Evolutionary conservation across 1,140 invertebrate genomes (phyloP).

Genomic region (Ectropis grisescens): DNA sequence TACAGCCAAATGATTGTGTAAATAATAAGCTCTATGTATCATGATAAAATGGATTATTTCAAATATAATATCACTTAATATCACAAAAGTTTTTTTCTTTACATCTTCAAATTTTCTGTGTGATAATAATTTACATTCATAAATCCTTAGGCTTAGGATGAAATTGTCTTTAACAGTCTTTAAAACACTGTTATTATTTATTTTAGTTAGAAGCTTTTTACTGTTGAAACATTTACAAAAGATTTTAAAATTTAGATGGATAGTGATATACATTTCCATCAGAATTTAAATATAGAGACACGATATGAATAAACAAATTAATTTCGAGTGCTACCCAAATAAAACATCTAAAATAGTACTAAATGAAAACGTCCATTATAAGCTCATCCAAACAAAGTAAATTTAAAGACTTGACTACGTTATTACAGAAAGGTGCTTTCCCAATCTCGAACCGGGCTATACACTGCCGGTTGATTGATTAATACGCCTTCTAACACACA

Average conservation of each 20-base stretch:
- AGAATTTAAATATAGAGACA: no score
- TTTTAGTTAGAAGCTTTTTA: no score
- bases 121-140: no score
- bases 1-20: slow-evolving; percentile 66
- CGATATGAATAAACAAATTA: no score
- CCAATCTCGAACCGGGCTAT: slow-evolving; percentile 35
- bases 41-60: slow-evolving; percentile 59
- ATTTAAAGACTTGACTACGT: slow-evolving; percentile 25
- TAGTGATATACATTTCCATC: no score
- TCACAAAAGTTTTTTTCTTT: slow-evolving; percentile 34
- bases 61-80: slow-evolving; percentile 64
- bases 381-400: slow-evolving; percentile 18
- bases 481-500: slow-evolving; percentile 45
- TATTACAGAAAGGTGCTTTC: slow-evolving; percentile 22
- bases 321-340: no score
- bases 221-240: no score
- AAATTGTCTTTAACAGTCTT: no score
- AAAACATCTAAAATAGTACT: background rate
- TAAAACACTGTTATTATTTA: no score
- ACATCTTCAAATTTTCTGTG: slow-evolving; percentile 1
- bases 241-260: no score
- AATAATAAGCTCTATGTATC: slow-evolving; percentile 61
- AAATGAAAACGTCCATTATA: no score
- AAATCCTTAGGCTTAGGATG: no score
- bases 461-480: slow-evolving; percentile 51